Percentiles rank a stretch among this genome's conserved stretches.
phyloP scores from a whole-genome alignment of 2,113 vertebrate species.

The Engraulis encrasicolus region DNA sequence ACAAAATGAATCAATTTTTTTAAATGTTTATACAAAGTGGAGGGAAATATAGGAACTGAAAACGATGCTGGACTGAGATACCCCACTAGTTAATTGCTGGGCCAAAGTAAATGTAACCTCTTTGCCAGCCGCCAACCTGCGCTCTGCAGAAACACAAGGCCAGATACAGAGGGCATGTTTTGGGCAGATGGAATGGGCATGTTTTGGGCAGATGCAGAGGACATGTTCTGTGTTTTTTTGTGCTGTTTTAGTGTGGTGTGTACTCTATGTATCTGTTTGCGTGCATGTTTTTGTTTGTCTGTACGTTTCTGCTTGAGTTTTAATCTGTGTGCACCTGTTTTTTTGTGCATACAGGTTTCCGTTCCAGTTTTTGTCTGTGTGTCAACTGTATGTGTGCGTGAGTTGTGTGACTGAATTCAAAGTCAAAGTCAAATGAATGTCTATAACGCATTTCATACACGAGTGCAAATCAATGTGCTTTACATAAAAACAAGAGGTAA shows the following conservation, averaged over 20 bases:
- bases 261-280: too few relatives aligned
- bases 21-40: conserved; percentile 16
- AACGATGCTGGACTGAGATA: background rate
- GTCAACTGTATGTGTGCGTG: too few relatives aligned
- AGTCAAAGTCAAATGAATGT: too few relatives aligned
- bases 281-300: too few relatives aligned
- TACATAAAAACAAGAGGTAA: too few relatives aligned
- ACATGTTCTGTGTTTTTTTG: background rate
- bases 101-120: background rate
- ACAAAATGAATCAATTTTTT: conserved; percentile 1
- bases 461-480: too few relatives aligned
- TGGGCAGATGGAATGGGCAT: background rate
- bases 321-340: too few relatives aligned
- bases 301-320: too few relatives aligned
- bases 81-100: background rate
- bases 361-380: too few relatives aligned
- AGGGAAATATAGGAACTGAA: background rate
- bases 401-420: conserved; percentile 13
- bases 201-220: background rate
- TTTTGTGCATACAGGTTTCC: too few relatives aligned
- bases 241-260: too few relatives aligned
- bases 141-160: background rate
- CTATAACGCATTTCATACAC: too few relatives aligned
- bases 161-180: background rate
- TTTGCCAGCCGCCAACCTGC: background rate